Evolutionary conservation across 2,797 vertebrate genomes (phyloP).

Genomic region (Cyprinella venusta): DNA sequence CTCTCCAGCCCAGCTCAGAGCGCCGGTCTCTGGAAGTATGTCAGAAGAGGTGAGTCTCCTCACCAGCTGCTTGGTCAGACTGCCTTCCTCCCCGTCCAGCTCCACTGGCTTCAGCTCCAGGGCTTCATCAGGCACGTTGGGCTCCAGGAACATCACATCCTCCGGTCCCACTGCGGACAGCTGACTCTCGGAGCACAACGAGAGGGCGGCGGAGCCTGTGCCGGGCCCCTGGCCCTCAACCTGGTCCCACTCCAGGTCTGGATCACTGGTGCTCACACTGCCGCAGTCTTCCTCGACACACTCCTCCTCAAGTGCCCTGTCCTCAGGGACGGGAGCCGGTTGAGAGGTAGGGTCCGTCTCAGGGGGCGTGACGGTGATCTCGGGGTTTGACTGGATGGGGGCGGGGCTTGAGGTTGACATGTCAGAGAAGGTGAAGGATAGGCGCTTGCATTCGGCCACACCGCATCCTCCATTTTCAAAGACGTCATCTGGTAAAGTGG

Average conservation of each 20-base stretch:
- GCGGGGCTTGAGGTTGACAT: constrained; percentile 72
- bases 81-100: constrained; percentile 91
- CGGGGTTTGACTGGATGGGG: constrained; percentile 82
- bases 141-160: constrained; percentile 81
- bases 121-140: constrained; percentile 75
- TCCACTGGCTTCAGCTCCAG: constrained; percentile 93
- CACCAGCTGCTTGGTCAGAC: constrained; percentile 93
- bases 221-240: constrained; percentile 70
- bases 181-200: constrained; percentile 74
- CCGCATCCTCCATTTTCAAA: constrained; percentile 84
- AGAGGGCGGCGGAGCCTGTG: constrained; percentile 65
- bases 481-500: constrained; percentile 88
- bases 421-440: constrained; percentile 89
- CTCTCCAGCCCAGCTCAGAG: constrained; percentile 83
- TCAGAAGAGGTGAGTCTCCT: constrained; percentile 91
- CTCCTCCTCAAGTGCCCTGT: constrained; percentile 69
- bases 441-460: constrained; percentile 82
- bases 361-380: constrained; percentile 84
- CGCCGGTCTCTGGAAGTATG: constrained; percentile 70
- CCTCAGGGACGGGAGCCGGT: constrained; percentile 61
- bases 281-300: constrained; percentile 66
- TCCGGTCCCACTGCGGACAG: constrained; percentile 66
- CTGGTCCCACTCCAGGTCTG: constrained; percentile 77
- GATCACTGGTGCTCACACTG: constrained; percentile 70
- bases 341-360: constrained; percentile 72